phyloP scores from a whole-genome alignment of 2,888 invertebrate genomes.

The Rosalia funebris region DNA sequence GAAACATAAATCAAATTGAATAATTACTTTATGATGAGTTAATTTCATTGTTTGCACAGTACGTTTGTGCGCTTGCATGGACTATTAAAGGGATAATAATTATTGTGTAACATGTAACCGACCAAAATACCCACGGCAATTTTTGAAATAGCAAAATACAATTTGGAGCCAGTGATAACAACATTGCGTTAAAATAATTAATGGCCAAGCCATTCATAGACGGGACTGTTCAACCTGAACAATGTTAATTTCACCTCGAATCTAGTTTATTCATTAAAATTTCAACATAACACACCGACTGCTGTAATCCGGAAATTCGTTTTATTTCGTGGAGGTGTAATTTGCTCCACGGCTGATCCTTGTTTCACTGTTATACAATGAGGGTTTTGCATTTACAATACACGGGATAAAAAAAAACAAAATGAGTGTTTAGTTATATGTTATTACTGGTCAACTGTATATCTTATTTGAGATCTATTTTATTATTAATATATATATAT shows the following conservation, averaged over 20 bases:
- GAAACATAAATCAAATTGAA: constrained; percentile 13
- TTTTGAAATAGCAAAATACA: constrained; percentile 29
- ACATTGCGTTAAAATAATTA: constrained; percentile 33
- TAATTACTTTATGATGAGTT: constrained; percentile 10
- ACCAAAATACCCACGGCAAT: constrained; percentile 8
- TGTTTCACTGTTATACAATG: no score
- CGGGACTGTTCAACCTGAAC: constrained; percentile 35
- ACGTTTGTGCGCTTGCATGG: constrained; percentile 4
- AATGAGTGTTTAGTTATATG: no score
- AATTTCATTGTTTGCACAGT: constrained; percentile 9
- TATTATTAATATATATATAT: no score
- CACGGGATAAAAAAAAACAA: no score
- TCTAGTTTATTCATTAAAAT: constrained; percentile 30
- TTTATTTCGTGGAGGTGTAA: background rate
- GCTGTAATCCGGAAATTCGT: background rate
- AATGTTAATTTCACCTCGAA: constrained; percentile 29
- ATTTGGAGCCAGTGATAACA: constrained; percentile 29
- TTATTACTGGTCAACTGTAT: no score
- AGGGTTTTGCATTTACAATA: no score
- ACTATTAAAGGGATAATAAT: constrained; percentile 11
- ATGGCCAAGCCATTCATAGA: constrained; percentile 32
- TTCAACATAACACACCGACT: constrained; percentile 18
- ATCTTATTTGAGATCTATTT: no score
- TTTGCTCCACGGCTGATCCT: no score
- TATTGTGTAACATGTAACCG: constrained; percentile 10